Base-by-base conservation (phyloP, 2,888 invertebrate species). In the Carabus problematicus region DNA sequence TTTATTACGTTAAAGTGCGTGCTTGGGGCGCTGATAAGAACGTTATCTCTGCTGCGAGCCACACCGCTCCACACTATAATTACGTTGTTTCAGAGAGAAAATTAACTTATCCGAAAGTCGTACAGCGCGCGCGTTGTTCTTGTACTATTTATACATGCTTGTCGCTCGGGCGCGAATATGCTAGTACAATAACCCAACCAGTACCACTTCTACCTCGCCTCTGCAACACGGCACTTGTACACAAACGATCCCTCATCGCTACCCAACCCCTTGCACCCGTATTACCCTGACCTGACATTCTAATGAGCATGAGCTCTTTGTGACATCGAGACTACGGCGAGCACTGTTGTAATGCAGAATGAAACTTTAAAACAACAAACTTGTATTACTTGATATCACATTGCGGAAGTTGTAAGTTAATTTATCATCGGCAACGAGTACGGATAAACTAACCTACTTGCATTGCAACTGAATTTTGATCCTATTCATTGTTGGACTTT, bases 1-100 rank as follows among this genome's bases (percentile, higher is more conserved):
- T 77, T 78, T 78, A 77, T 78, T 77, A 76, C 77, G 74, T 76
- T 75, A 76, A 77, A 77, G 77, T 78, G 77, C 78, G 78, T 78
- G 77, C 77, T 76, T 72, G 72, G 77, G 74, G 76, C 76, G 74
- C 75, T 77, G 78, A 78, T 78, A 77, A 77, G 77, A 77, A 74
- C 75, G 76, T 77, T 77, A 77, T 76, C 76, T 76, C 76, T 75
- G 72, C 71, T 73, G 76, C 76, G 74, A 77, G 75, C 77, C 77
- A 75, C 73, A 74, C 75, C 75, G 74, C 73, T 60, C 60, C 39
- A 59, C 67, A 67, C 67, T 67, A 76, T 78, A 78, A 78, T 78
- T 78, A 77, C 78, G 78, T 78, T 78, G 77, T 78, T 78, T 76
- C 75, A 74, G 76, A 77, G 77, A 75, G 77, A 76, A 78, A 78